Evolutionary conservation across 2,888 invertebrate genomes (phyloP).

Genomic region (Polymixis lichenea): DNA sequence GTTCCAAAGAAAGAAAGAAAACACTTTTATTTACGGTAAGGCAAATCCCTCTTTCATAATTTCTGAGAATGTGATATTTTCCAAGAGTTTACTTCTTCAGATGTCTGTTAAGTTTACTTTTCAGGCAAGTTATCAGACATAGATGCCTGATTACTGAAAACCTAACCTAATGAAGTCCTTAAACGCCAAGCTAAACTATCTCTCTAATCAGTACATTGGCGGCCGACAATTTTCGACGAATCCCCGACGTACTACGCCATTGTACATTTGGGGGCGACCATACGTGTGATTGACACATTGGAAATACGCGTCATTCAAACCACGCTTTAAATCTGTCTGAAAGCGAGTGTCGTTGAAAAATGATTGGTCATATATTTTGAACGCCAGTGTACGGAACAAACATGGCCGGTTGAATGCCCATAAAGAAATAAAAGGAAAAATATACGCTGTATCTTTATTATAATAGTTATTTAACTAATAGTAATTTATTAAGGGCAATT

Average conservation of each 20-base stretch:
- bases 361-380: constrained; percentile 77
- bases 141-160: constrained; percentile 13
- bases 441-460: constrained; percentile 52
- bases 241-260: constrained; percentile 66
- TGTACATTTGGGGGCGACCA: constrained; percentile 78
- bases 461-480: constrained; percentile 62
- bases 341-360: constrained; percentile 82
- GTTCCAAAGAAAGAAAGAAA: no score
- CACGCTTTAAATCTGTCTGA: constrained; percentile 78
- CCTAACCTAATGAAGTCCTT: constrained; percentile 20
- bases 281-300: constrained; percentile 82
- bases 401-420: constrained; percentile 44
- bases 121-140: neutral
- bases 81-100: neutral
- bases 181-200: constrained; percentile 30
- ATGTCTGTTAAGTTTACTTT: constrained; percentile 3
- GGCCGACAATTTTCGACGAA: constrained; percentile 47
- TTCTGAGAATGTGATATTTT: neutral
- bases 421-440: constrained; percentile 60
- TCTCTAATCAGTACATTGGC: constrained; percentile 46
- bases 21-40: no score
- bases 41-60: neutral
- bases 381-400: constrained; percentile 48
- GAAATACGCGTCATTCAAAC: constrained; percentile 79
- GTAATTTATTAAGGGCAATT: constrained; percentile 68